Percentiles rank a stretch among this genome's conserved stretches.
Evolutionary conservation across 2,113 vertebrate genomes (phyloP).

Genomic region (Chinchilla lanigera): DNA sequence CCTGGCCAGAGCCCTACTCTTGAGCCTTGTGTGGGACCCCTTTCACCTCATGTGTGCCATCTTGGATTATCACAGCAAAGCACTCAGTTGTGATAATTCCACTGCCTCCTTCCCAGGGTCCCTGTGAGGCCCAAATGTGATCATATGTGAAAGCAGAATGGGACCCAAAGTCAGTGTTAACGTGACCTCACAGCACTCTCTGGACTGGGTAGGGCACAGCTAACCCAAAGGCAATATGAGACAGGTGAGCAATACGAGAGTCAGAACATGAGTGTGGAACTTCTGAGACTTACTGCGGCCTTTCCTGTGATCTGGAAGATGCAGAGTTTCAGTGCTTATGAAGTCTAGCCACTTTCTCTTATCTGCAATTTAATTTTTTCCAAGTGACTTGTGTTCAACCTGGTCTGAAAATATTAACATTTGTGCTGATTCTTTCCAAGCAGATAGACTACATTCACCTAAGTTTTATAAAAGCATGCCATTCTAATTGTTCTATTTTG

Average conservation of each 20-base stretch:
- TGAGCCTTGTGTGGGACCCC: background rate
- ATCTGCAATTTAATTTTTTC: background rate
- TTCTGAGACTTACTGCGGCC: background rate
- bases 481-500: background rate
- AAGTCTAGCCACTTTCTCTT: background rate
- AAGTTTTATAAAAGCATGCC: background rate
- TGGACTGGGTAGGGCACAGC: background rate
- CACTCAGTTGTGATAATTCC: background rate
- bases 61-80: background rate
- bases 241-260: fast-evolving
- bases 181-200: background rate
- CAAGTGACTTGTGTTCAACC: background rate
- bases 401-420: background rate
- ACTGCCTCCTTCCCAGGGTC: too few relatives aligned
- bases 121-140: background rate
- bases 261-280: background rate
- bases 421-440: background rate
- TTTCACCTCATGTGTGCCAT: fast-evolving
- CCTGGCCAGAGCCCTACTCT: background rate
- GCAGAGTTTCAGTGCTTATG: background rate
- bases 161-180: too few relatives aligned
- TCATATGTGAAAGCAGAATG: background rate
- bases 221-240: background rate
- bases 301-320: background rate
- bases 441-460: background rate